Evolutionary conservation across 2,888 invertebrate genomes (phyloP).

Genomic region (Drosophila crucigera): DNA sequence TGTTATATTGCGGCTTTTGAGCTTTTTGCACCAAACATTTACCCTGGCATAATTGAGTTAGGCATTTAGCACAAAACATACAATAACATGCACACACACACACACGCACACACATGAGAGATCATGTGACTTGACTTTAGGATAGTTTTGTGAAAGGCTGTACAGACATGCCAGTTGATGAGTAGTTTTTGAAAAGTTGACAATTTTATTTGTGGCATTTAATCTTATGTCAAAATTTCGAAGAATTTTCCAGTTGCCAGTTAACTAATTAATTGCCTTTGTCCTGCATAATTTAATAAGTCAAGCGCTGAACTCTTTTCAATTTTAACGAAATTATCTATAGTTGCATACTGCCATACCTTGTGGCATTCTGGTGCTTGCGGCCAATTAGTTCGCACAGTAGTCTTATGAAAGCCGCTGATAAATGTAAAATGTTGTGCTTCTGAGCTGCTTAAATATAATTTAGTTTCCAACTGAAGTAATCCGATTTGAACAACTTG

Average conservation of each 20-base stretch:
- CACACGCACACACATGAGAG: neutral
- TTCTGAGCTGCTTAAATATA: conserved; percentile 23
- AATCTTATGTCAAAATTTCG: conserved; percentile 55
- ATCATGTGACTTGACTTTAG: conserved; percentile 47
- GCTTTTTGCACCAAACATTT: conserved; percentile 74
- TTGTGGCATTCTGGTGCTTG: conserved; percentile 11
- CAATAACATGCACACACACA: conserved; percentile 8
- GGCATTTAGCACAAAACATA: conserved; percentile 60
- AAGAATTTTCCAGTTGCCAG: conserved; percentile 36
- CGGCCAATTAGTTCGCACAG: conserved; percentile 44
- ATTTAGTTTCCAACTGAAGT: conserved; percentile 11
- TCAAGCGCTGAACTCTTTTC: conserved; percentile 15
- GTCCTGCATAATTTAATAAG: conserved; percentile 40
- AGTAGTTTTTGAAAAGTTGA: conserved; percentile 32
- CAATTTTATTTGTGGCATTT: conserved; percentile 53
- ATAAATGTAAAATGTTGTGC: conserved; percentile 9
- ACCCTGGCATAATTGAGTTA: conserved; percentile 73
- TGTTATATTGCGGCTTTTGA: conserved; percentile 76
- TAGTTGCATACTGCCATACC: conserved; percentile 14
- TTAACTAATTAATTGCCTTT: conserved; percentile 59
- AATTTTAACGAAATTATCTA: conserved; percentile 55
- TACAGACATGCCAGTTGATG: conserved; percentile 23
- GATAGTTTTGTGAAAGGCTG: conserved; percentile 46
- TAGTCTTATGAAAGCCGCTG: neutral
- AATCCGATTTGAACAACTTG: conserved; percentile 27